Conservation (phyloP, 2,888 invertebrate species). For the Hyppa rectilinea region DNA sequence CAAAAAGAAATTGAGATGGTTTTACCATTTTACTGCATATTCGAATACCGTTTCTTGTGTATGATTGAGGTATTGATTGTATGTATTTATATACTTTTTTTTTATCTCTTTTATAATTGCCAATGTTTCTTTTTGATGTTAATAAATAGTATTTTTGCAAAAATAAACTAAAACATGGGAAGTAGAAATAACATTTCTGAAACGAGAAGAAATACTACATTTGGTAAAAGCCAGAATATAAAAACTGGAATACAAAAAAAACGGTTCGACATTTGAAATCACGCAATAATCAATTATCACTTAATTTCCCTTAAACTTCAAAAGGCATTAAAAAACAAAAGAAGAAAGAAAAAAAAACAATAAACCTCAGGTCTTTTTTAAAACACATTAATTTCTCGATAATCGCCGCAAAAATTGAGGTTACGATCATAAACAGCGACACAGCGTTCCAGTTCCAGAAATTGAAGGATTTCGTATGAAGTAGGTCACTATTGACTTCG, state of each 20-base stretch:
- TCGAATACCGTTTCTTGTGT: conserved; percentile 14
- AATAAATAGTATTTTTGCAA: background rate
- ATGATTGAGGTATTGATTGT: background rate
- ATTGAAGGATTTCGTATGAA: conserved; percentile 61
- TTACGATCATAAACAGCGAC: conserved; percentile 44
- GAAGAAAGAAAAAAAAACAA: conserved; percentile 12
- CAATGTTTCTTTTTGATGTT: background rate
- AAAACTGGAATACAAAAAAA: background rate
- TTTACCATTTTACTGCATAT: conserved; percentile 17
- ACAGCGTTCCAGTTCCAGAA: conserved; percentile 49
- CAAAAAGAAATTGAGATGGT: conserved; percentile 31
- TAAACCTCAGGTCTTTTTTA: conserved; percentile 15
- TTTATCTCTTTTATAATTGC: background rate
- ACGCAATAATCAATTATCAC: conserved; percentile 4
- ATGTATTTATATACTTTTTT: background rate
- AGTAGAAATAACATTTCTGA: too few relatives aligned
- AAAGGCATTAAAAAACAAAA: conserved; percentile 30
- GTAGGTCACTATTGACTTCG: conserved; percentile 62
- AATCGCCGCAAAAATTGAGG: conserved; percentile 40
- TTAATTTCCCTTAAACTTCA: conserved; percentile 14
- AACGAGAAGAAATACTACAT: background rate
- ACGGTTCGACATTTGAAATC: background rate
- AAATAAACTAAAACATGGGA: too few relatives aligned
- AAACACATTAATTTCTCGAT: conserved; percentile 36
- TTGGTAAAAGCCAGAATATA: background rate